Evolutionary conservation across 2,113 vertebrate species (phyloP).

Genomic region (Austrofundulus limnaeus): DNA sequence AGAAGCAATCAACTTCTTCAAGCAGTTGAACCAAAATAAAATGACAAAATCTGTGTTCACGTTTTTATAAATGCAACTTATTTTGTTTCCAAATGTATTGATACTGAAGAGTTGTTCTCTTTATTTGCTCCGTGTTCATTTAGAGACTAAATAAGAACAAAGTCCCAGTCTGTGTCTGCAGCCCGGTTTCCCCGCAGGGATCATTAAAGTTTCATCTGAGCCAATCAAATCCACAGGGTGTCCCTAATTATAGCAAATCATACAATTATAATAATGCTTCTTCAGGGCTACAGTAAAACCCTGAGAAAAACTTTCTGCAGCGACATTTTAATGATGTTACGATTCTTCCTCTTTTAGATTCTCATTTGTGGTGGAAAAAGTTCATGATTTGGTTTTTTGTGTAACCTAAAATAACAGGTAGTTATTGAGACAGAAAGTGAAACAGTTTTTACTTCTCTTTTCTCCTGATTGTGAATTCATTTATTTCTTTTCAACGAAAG

Average conservation of each 20-base stretch:
- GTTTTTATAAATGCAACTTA: not conserved
- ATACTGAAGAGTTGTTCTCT: not conserved
- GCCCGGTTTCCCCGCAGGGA: constrained; percentile 29
- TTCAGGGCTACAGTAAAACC: constrained; percentile 1
- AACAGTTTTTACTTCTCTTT: constrained; percentile 16
- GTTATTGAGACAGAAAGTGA: constrained; percentile 6
- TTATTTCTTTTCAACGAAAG: no score
- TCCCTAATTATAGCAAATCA: constrained; percentile 49
- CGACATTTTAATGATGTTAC: not conserved
- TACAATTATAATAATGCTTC: constrained; percentile 38
- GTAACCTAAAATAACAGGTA: not conserved
- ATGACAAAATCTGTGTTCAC: not conserved
- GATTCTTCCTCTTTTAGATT: constrained; percentile 8
- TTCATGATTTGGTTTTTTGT: not conserved
- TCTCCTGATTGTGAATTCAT: not conserved
- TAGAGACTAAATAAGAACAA: not conserved
- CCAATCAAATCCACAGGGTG: constrained; percentile 42
- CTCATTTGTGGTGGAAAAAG: not conserved
- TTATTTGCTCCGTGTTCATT: constrained; percentile 17
- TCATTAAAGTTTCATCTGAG: constrained; percentile 60
- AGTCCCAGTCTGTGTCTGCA: not conserved
- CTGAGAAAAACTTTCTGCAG: not conserved
- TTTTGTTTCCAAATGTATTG: not conserved
- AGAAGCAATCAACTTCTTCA: no score
- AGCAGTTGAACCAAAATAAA: not conserved